Conservation (phyloP, 2,797 vertebrate genomes). For the Buceros bicornis region DNA sequence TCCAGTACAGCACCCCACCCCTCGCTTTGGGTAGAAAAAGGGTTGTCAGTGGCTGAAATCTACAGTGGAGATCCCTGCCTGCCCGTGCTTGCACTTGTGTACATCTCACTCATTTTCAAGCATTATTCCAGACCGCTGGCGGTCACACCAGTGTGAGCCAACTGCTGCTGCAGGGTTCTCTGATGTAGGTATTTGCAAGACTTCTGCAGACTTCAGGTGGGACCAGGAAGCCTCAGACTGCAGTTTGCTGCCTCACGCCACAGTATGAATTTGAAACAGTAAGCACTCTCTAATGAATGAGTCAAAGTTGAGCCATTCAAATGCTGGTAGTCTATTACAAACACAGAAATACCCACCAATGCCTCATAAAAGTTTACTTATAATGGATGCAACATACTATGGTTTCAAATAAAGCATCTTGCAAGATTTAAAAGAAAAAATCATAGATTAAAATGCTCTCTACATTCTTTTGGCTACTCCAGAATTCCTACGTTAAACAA, state of each 20-base stretch:
- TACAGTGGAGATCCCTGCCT: neutral
- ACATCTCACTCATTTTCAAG: neutral
- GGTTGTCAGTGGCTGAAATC: neutral
- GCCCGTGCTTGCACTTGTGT: neutral
- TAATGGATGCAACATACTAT: neutral
- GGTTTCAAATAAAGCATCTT: neutral
- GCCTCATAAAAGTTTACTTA: neutral
- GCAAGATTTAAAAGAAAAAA: neutral
- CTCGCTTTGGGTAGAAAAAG: neutral
- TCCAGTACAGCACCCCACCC: neutral
- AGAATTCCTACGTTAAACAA: neutral
- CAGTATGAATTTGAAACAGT: neutral
- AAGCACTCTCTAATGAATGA: neutral
- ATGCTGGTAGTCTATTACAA: neutral
- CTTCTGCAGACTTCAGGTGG: constrained; percentile 1
- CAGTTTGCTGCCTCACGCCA: neutral
- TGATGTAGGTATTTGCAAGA: neutral
- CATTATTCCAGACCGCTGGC: neutral
- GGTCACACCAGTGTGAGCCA: neutral
- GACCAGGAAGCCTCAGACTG: neutral
- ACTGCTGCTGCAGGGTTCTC: neutral
- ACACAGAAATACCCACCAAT: neutral
- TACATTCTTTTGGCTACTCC: neutral
- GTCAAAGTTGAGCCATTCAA: neutral
- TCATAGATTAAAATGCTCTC: neutral